Evolutionary conservation across 1,140 invertebrate species (phyloP), one percentile per base, ranked within the genome.

Genomic region (Leptinotarsa texana): DNA sequence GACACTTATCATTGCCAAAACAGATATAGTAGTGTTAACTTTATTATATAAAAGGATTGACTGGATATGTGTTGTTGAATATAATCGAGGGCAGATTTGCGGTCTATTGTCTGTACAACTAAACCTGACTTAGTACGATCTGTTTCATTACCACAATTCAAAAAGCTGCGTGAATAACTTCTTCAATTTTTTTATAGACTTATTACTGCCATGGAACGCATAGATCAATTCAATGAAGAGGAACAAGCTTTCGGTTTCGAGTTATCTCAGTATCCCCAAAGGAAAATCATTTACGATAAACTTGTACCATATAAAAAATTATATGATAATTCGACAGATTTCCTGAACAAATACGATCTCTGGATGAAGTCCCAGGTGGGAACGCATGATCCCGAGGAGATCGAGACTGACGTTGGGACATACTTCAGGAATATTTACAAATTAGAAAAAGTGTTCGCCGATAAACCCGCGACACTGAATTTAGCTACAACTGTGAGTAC

Each of bases 161-260:
- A 42, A 11, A 2, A 11, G 2, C 8, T 42, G 8, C 33, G 8
- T 11, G 8, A 42, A 42, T 42, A 42, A 42, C 33, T 78, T 33
- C 13, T 8, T 17, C 48, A 63, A 66, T 5, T 22, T 33, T 33
- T 51, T 73, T 78, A 73, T 42, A 86, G 90, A 73, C 84, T 93
- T 76, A 82, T 89, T 0, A 80, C 80, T 6, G 96, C 95, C 13
- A 89, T 95, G 82, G 90, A 91, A 57, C 93, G 90, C 77, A 96
- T 98, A 74, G 94, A 97, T 81, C 88, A 91, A 72, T 97, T 98
- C 79, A 99, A 99, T 84, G 92, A 92, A 82, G 97, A 99, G 84
- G 97, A 99, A 84, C 88, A 90, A 75, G 90, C 95, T 47, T 98
- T 96, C 84, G 93, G 92, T 15, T 98, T 95, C 92, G 93, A 97